Percentiles rank a stretch among this genome's conserved stretches.
These are phyloP conservation scores for Nemapogon koenigi DNA, from an alignment of 2,888 invertebrate species.

Conservation along the genomic window DNA sequence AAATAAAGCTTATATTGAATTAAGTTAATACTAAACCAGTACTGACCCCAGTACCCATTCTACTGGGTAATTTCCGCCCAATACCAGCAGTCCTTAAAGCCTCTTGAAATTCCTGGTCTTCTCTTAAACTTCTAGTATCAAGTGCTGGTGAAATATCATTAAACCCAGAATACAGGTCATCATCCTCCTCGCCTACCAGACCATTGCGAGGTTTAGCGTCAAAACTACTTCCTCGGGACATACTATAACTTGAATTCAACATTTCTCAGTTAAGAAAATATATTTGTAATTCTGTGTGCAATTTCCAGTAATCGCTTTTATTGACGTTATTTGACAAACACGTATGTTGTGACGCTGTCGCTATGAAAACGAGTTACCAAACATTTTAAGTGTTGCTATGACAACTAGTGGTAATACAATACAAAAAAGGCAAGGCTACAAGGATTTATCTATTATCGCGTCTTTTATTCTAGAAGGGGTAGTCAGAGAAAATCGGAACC, in stretches of 20 bases:
- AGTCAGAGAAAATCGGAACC: no score
- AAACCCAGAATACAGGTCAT: conserved; percentile 72
- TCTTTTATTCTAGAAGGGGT: no score
- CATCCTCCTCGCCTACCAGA: conserved; percentile 57
- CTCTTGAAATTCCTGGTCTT: conserved; percentile 78
- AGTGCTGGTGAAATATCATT: conserved; percentile 72
- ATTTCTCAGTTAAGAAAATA: conserved; percentile 22
- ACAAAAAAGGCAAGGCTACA: no score
- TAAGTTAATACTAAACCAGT: no score
- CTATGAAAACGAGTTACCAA: conserved; percentile 28
- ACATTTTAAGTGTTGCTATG: neutral
- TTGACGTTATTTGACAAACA: neutral
- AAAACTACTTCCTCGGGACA: conserved; percentile 35
- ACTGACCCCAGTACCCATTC: conserved; percentile 47
- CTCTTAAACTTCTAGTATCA: conserved; percentile 71
- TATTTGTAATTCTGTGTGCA: conserved; percentile 2
- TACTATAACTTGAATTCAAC: conserved; percentile 48
- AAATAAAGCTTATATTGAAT: no score
- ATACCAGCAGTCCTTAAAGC: conserved; percentile 78
- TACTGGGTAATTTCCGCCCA: conserved; percentile 69
- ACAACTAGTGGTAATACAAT: no score
- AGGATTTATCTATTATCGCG: no score
- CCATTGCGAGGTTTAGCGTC: conserved; percentile 47
- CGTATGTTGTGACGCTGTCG: conserved; percentile 53
- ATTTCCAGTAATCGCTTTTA: neutral